These are phyloP conservation scores for Tachypleus tridentatus DNA, from an alignment of 1,140 invertebrate species.

Conservation along the genomic window DNA sequence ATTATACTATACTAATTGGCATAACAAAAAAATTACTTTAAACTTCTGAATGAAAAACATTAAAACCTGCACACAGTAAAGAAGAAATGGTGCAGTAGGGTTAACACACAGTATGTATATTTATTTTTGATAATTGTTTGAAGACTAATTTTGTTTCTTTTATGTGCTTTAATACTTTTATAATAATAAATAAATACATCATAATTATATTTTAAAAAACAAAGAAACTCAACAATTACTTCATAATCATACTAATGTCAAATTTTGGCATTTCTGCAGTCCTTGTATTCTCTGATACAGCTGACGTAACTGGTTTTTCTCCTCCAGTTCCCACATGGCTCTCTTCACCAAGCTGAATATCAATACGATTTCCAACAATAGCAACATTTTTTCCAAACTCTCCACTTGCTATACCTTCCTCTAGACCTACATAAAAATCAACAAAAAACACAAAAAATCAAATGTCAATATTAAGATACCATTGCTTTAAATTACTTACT, in stretches of 20 bases:
- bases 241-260: constrained; percentile 14
- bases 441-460: background rate
- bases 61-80: too few relatives aligned
- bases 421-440: constrained; percentile 14
- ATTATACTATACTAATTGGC: too few relatives aligned
- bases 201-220: background rate
- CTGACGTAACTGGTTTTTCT: constrained; percentile 3
- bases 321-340: constrained; percentile 5
- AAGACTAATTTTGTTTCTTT: too few relatives aligned
- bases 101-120: too few relatives aligned
- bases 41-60: too few relatives aligned
- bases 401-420: constrained; percentile 35
- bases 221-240: constrained; percentile 4
- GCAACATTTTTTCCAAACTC: constrained; percentile 68
- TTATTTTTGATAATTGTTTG: too few relatives aligned
- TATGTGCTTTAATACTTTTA: background rate
- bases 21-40: too few relatives aligned
- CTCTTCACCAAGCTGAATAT: constrained; percentile 39
- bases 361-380: constrained; percentile 70
- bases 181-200: background rate
- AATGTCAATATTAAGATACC: background rate
- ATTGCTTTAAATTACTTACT: too few relatives aligned
- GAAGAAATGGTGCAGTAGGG: too few relatives aligned
- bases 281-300: background rate
- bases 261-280: constrained; percentile 9